A percentile compares a stretch with the other conserved stretches of the same genome.
Conservation (phyloP, 2,797 vertebrate species). For the Enteromius unitaeniatus region DNA sequence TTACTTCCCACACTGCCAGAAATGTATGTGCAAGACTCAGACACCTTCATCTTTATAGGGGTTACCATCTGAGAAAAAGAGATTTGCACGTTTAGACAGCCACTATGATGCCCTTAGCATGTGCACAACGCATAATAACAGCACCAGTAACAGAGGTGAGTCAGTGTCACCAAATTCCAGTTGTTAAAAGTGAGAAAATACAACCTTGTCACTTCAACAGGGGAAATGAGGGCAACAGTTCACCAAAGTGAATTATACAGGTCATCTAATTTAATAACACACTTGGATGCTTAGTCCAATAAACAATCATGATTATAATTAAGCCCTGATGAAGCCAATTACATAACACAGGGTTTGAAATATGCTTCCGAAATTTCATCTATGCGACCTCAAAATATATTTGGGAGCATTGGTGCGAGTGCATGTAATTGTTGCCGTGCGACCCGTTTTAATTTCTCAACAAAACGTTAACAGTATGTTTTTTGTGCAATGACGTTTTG, state of each 20-base stretch:
- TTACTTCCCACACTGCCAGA: conserved; percentile 67
- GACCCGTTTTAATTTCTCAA: too few species aligned
- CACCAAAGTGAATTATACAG: conserved; percentile 26
- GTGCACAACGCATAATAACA: background rate
- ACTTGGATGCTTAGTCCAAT: background rate
- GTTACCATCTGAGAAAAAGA: conserved; percentile 73
- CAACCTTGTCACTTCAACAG: background rate
- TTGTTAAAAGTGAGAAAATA: background rate
- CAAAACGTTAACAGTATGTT: too few species aligned
- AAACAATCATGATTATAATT: conserved; percentile 12
- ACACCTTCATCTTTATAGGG: conserved; percentile 82
- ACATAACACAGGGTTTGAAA: background rate
- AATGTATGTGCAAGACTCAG: conserved; percentile 84
- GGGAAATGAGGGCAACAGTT: background rate
- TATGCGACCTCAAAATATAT: too few species aligned
- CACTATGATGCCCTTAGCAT: background rate
- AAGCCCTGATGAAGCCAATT: conserved; percentile 1
- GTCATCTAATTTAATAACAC: conserved; percentile 23
- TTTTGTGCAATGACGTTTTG: too few species aligned
- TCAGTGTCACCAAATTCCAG: background rate
- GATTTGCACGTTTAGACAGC: background rate
- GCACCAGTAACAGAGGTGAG: background rate
- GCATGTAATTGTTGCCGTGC: too few species aligned
- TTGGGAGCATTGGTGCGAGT: too few species aligned
- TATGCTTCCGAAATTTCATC: too few species aligned